phyloP scores from a whole-genome alignment of 1,140 invertebrate species.

The Solenopsis fugax region DNA sequence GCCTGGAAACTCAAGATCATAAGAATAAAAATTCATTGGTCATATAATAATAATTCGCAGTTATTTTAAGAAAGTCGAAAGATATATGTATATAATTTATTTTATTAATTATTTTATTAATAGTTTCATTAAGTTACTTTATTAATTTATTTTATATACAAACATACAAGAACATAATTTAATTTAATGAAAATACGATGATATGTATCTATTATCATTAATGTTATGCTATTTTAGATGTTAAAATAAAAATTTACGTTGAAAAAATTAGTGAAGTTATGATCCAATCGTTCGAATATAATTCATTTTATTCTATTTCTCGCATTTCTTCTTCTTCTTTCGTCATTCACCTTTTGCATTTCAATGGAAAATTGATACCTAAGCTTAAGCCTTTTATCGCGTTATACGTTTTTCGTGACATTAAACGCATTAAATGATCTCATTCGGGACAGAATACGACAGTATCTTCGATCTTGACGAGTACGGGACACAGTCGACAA shows the following conservation, averaged over 20 bases:
- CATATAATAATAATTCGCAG: too few relatives aligned
- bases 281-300: neutral
- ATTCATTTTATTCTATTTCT: constrained; percentile 11
- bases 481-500: neutral
- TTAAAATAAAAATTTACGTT: neutral
- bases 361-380: neutral
- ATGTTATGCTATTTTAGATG: neutral
- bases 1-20: too few relatives aligned
- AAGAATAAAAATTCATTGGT: too few relatives aligned
- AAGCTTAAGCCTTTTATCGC: constrained; percentile 1
- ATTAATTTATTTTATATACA: too few relatives aligned
- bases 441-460: constrained; percentile 49
- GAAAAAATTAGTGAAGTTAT: neutral
- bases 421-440: constrained; percentile 50
- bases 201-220: neutral
- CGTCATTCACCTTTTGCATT: neutral
- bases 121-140: too few relatives aligned
- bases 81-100: too few relatives aligned
- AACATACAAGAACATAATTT: neutral
- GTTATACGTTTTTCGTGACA: neutral
- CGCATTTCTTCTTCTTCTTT: neutral
- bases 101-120: too few relatives aligned
- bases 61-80: too few relatives aligned
- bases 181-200: neutral
- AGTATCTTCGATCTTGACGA: constrained; percentile 66